A percentile compares a stretch with the other conserved stretches of the same genome.
phyloP scores from a whole-genome alignment of 1,140 invertebrate species.

The Eupristina koningsbergeri region DNA sequence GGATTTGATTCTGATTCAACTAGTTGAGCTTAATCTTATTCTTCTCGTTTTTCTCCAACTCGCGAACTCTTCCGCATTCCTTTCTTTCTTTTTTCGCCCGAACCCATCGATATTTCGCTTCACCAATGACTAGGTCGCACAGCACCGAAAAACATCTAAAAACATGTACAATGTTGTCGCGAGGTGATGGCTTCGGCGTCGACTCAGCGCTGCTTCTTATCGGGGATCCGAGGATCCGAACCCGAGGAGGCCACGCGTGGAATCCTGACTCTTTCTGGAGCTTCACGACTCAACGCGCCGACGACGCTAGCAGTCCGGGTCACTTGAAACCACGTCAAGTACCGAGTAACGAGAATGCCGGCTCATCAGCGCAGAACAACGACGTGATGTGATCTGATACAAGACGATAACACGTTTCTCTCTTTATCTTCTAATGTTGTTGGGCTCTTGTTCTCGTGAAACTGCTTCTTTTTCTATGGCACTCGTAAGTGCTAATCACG shows the following conservation, averaged over 20 bases:
- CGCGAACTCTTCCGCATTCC: background rate
- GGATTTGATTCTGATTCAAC: no score
- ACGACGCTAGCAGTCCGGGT: slow-evolving; percentile 15
- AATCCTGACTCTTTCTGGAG: background rate
- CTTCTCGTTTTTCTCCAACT: no score
- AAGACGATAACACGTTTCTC: no score
- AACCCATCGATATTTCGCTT: background rate
- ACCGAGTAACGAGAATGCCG: slow-evolving; percentile 47
- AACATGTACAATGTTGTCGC: no score
- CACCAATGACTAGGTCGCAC: background rate
- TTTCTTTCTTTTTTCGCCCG: background rate
- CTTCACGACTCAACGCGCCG: slow-evolving; percentile 16
- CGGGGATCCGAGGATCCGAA: background rate
- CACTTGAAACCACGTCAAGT: slow-evolving; percentile 49
- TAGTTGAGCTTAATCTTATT: no score
- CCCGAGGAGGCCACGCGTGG: background rate
- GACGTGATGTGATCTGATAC: no score
- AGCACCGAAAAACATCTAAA: no score
- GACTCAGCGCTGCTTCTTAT: slow-evolving; percentile 8
- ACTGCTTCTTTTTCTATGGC: no score
- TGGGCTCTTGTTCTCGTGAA: no score
- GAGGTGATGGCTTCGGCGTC: background rate
- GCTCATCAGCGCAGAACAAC: slow-evolving; percentile 16
- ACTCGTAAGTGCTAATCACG: no score
- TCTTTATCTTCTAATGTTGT: no score